Base-by-base conservation (phyloP, 2,797 vertebrate genomes). In the Phrynocephalus forsythii region DNA sequence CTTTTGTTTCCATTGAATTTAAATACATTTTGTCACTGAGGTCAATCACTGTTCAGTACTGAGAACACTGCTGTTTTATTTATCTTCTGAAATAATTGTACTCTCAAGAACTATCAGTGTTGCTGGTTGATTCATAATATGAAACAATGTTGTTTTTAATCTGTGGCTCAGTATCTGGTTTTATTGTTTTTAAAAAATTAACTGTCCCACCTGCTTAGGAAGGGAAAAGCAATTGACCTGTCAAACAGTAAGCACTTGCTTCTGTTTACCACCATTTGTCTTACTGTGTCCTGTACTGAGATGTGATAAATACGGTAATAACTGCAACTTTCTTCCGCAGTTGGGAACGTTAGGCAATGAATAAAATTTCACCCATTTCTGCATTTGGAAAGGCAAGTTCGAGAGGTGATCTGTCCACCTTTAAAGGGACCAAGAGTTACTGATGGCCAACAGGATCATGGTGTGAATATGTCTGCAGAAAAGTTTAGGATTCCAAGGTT, bases 311-410 rank as follows among this genome's bases (percentile, higher is more conserved):
- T 87, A 63, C 5, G 0, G 0, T n/a, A 81, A 82, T 56, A 76
- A 91, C 86, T 72, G 24, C 88, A 0, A 86, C 92, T 94, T 92
- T 93, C 82, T 90, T 78, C 80, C 91, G 91, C 88, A 91, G 79
- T 90, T 22, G 87, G 60, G 63, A n/a, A 78, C 89, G 82, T 94
- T 2, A 0, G 16, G 67, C 77, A 82, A 86, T 81, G n/a, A 88
- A 91, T 91, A 85, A 90, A 90, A 89, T 82, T 87, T 85, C 84
- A 91, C 38, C 44, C 83, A 68, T n/a, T 0, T 0, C 76, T 30
- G 3, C 33, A 82, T 92, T 91, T 89, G 67, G n/a, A 84, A 80
- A 44, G 16, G 26, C 9, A 66, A 78, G 75, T 88, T 52, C 11
- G 33, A 44, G 44, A 26, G 83, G 15, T 63, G 52, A 13, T 56